A percentile compares a stretch with the other conserved stretches of the same genome.
These are phyloP conservation scores for Caenorhabditis afra DNA, from an alignment of 2,888 invertebrate genomes.

Conservation along the genomic window DNA sequence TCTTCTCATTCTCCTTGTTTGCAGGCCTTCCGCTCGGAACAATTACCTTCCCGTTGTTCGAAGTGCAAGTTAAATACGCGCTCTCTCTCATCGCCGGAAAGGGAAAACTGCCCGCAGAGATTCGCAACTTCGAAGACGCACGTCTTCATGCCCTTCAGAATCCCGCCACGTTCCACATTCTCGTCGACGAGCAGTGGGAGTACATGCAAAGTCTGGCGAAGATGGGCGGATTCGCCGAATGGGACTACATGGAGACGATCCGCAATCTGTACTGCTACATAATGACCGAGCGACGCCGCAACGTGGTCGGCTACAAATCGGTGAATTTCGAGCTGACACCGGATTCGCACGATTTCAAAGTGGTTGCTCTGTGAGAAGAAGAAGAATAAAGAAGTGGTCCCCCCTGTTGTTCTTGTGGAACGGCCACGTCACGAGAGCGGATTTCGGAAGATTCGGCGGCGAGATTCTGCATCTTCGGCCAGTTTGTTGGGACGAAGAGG, in stretches of 20 bases:
- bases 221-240: conserved; percentile 58
- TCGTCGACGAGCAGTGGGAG: conserved; percentile 70
- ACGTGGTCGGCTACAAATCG: conserved; percentile 60
- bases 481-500: conserved; percentile 24
- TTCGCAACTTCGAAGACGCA: conserved; percentile 31
- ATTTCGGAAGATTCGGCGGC: conserved; percentile 21
- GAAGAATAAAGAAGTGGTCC: conserved; percentile 11
- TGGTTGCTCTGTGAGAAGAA: conserved; percentile 20
- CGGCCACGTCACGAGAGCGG: conserved; percentile 13
- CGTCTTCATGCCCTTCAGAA: conserved; percentile 33
- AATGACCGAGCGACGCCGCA: conserved; percentile 41
- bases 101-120: conserved; percentile 38
- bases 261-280: conserved; percentile 58
- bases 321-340: conserved; percentile 53
- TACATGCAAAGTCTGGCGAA: conserved; percentile 65
- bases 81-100: conserved; percentile 53
- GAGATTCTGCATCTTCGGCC: conserved; percentile 8
- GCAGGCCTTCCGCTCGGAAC: conserved; percentile 65
- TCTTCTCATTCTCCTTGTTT: conserved; percentile 12
- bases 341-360: conserved; percentile 49
- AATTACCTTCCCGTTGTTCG: conserved; percentile 71
- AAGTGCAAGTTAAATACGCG: conserved; percentile 70
- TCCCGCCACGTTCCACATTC: conserved; percentile 57
- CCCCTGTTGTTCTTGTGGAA: neutral
- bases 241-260: conserved; percentile 58